Evolutionary conservation across 2,888 invertebrate species (phyloP).

Genomic region (Conops quadrifasciatus): DNA sequence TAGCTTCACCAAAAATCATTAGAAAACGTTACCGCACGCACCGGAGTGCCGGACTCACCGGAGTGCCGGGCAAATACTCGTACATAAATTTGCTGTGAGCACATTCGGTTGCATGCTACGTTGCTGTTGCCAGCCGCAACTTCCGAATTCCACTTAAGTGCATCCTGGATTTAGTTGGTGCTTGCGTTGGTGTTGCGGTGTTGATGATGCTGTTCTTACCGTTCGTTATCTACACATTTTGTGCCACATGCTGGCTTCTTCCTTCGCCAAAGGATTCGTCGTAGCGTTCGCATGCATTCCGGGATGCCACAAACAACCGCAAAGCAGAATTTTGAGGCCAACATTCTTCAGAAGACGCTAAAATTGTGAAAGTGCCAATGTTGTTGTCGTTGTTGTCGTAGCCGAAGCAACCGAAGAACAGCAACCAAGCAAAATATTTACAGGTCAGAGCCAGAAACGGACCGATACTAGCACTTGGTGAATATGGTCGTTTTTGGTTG

Average conservation of each 20-base stretch:
- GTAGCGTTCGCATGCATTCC: constrained; percentile 22
- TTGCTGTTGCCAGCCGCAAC: not conserved
- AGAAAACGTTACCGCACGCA: not conserved
- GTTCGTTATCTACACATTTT: not conserved
- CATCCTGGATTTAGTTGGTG: not conserved
- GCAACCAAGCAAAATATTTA: constrained; percentile 21
- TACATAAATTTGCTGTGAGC: constrained; percentile 1
- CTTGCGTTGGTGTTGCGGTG: not conserved
- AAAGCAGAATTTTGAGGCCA: constrained; percentile 33
- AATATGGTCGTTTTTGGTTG: too few species aligned
- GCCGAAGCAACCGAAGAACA: constrained; percentile 4
- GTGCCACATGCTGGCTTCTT: not conserved
- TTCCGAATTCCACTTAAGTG: constrained; percentile 2
- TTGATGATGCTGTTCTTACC: not conserved
- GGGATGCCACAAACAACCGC: constrained; percentile 28
- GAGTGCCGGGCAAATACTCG: too few species aligned
- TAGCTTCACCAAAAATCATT: not conserved
- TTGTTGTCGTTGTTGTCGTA: constrained; percentile 1
- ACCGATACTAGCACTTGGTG: not conserved
- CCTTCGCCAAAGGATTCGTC: not conserved
- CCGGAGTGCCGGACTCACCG: not conserved
- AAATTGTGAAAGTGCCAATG: not conserved
- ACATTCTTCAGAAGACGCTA: constrained; percentile 31
- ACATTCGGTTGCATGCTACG: not conserved
- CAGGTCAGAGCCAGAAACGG: constrained; percentile 23